phyloP scores from a whole-genome alignment of 2,113 vertebrate species.

The Gnathonemus echidnorhynchus region DNA sequence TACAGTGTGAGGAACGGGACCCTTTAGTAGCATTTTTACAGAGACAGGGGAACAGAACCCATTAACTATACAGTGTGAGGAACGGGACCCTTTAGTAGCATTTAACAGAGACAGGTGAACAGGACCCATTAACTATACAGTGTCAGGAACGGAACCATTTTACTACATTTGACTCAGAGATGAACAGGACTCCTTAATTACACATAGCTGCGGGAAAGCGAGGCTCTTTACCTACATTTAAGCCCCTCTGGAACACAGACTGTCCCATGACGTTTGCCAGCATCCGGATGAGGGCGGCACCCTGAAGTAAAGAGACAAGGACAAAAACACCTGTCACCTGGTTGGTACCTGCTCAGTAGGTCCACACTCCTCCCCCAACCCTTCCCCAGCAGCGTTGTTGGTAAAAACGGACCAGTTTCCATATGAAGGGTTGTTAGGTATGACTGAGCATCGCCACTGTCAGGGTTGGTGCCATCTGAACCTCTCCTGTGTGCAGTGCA shows the following conservation, averaged over 20 bases:
- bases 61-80: background rate
- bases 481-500: too few species aligned
- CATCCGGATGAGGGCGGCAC: conserved; percentile 96
- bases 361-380: background rate
- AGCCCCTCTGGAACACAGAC: conserved; percentile 82
- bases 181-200: background rate
- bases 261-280: conserved; percentile 95
- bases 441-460: background rate
- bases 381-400: background rate
- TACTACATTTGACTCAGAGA: background rate
- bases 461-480: too few species aligned
- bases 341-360: too few species aligned
- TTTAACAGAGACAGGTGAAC: background rate
- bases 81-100: background rate
- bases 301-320: conserved; percentile 53
- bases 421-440: background rate
- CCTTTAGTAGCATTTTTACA: background rate
- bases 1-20: too few species aligned
- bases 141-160: background rate
- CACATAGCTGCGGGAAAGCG: background rate
- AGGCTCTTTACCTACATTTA: conserved; percentile 77
- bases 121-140: background rate
- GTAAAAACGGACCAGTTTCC: background rate
- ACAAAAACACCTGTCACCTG: background rate
- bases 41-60: background rate